These are phyloP conservation scores for Mimachlamys varia DNA, from an alignment of 2,888 invertebrate species.

Conservation along the genomic window DNA sequence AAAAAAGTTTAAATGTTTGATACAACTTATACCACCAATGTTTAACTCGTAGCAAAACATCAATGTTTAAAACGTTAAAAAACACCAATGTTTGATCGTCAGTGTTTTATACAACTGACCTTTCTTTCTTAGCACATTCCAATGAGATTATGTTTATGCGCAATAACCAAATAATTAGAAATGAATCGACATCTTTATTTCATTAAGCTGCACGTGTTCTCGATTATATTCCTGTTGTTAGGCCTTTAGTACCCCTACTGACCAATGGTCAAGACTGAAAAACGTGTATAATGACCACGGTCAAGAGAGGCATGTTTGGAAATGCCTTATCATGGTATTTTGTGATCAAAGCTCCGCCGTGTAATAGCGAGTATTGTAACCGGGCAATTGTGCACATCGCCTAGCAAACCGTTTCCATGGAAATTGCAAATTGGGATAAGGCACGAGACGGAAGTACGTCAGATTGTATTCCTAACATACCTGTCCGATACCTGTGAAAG, in stretches of 20 bases:
- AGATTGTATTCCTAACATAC: neutral
- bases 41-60: too few species aligned
- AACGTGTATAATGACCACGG: neutral
- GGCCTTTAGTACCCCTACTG: neutral
- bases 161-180: too few species aligned
- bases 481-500: neutral
- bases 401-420: neutral
- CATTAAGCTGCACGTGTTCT: constrained; percentile 12
- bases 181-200: neutral
- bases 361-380: neutral
- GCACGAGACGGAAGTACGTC: neutral
- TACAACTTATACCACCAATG: too few species aligned
- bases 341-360: neutral
- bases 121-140: too few species aligned
- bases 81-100: too few species aligned
- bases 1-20: too few species aligned
- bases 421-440: neutral
- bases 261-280: neutral
- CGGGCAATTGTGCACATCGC: neutral
- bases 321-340: neutral
- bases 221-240: neutral
- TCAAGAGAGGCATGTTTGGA: neutral
- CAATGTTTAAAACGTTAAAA: too few species aligned
- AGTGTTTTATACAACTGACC: too few species aligned
- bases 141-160: too few species aligned